These are phyloP conservation scores for Aspidiotus destructor DNA, from an alignment of 2,888 invertebrate genomes.

Conservation along the genomic window DNA sequence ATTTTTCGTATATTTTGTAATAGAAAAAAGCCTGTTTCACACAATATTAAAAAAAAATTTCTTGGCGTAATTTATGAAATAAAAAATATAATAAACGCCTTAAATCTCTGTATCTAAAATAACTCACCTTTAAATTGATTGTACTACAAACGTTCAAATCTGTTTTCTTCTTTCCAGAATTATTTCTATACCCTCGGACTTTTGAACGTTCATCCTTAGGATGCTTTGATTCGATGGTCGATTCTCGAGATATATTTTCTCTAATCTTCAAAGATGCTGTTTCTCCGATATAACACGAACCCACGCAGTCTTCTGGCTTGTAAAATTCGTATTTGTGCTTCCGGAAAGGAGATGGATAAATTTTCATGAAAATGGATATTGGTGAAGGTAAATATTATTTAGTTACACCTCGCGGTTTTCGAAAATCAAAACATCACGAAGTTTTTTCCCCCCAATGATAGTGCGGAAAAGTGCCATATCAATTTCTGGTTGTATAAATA, in stretches of 20 bases:
- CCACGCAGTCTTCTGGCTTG: conserved; percentile 17
- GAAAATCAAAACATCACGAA: no score
- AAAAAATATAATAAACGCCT: no score
- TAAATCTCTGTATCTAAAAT: neutral
- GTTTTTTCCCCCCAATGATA: no score
- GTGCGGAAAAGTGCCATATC: no score
- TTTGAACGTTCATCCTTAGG: neutral
- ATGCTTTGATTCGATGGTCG: neutral
- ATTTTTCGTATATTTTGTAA: no score
- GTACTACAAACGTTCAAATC: neutral
- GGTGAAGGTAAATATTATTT: no score
- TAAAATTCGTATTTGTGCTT: conserved; percentile 23
- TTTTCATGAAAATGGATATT: no score
- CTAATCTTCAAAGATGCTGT: conserved; percentile 11
- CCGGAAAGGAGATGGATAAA: neutral
- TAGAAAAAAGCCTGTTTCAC: no score
- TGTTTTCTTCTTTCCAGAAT: neutral
- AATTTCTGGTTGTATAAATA: no score
- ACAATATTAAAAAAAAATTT: no score
- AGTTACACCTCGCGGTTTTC: no score
- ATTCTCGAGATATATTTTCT: neutral
- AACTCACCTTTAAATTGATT: conserved; percentile 14
- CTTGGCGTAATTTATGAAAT: no score
- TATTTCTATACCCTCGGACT: neutral
- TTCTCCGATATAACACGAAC: conserved; percentile 22